Base-by-base conservation (phyloP, 2,888 invertebrate genomes). In the Xestia rhomboidea region DNA sequence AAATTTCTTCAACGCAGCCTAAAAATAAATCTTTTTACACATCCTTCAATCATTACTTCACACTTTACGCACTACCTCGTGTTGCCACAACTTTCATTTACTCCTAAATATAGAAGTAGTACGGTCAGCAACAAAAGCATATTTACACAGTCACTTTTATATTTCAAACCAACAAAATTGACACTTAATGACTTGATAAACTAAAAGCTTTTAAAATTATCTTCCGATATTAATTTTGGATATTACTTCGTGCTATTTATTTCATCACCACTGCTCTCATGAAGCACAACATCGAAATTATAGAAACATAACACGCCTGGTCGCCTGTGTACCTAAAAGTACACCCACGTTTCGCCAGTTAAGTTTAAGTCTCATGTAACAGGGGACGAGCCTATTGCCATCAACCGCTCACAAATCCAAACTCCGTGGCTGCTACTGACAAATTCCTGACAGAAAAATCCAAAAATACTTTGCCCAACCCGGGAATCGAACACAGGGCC, bases 21-120 rank as follows among this genome's bases (percentile, higher is more conserved):
- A 38, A 60, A 24, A 46, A 60, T 60, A 30, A 34, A 63, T 38
- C 18, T 18, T 71, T 63, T 71, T 38, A 15, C 49, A 30, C 63
- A 24, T 49, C 34, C 44, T 34, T 64, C 49, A 66, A 60, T 44
- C 81, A 82, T n/a, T 44, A 54, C 21, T 60, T 51, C 24, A 49
- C 41, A 51, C 27, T 60, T 79, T 21, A 77, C n/a, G 21, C 21
- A 15, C 30, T 34, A 60, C 72, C 27, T 41, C 41, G 41, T 30
- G 62, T 44, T 60, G n/a, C 57, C 64, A 46, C n/a, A 79, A 71
- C 70, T 79, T 80, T 72, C 72, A 86, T 81, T 85, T 85, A 76
- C 66, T 70, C 66, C 67, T 71, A 89, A 89, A 89, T 89, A 86
- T 84, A 71, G 81, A 84, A 73, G 75, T 82, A 81, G 79, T 73